phyloP scores from a whole-genome alignment of 2,797 vertebrate species.

The Sebastes alutus region DNA sequence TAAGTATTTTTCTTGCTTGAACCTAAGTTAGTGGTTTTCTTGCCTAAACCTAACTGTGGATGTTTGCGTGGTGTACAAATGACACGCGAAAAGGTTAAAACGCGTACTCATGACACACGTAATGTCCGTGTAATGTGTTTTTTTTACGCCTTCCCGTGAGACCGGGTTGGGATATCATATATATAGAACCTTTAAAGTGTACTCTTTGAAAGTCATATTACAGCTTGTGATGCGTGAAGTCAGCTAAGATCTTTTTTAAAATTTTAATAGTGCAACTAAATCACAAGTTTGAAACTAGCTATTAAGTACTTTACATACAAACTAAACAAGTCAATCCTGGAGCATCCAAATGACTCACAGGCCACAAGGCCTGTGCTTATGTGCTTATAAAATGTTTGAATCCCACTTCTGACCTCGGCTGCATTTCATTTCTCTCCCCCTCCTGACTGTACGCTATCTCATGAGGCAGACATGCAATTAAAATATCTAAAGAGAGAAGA shows the following conservation, averaged over 20 bases:
- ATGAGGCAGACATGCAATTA: constrained; percentile 13
- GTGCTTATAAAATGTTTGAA: constrained; percentile 15
- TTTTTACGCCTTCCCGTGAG: too few species aligned
- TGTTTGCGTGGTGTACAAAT: too few species aligned
- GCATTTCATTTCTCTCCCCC: background rate
- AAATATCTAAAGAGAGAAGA: constrained; percentile 16
- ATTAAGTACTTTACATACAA: background rate
- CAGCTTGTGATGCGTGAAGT: background rate
- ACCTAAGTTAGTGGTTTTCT: too few species aligned
- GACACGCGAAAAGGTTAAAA: too few species aligned
- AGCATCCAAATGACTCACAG: background rate
- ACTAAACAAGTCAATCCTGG: background rate
- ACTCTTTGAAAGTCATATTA: background rate
- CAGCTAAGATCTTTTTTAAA: background rate
- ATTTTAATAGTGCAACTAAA: background rate
- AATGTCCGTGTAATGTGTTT: too few species aligned
- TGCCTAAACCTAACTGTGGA: too few species aligned
- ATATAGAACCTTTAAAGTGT: background rate
- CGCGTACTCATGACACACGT: too few species aligned
- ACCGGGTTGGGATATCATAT: too few species aligned
- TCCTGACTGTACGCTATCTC: background rate
- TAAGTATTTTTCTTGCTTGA: too few species aligned
- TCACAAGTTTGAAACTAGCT: background rate
- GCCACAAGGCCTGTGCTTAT: background rate
- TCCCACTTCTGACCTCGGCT: background rate